These are phyloP conservation scores for Drosophila paranaensis DNA, from an alignment of 2,888 invertebrate species.

Conservation along the genomic window DNA sequence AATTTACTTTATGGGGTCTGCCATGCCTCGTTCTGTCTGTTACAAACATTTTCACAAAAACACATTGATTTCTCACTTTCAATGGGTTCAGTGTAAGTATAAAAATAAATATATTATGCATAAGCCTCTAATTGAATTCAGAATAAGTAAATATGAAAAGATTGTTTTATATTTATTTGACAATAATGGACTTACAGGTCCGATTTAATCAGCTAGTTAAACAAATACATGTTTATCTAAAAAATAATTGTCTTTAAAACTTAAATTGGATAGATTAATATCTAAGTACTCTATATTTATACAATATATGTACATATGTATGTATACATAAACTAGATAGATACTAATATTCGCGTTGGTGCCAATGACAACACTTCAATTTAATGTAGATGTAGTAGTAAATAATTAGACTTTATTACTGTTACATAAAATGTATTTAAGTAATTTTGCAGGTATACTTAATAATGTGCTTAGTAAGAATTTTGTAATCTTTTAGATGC, in stretches of 20 bases:
- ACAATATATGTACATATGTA: conserved; percentile 5
- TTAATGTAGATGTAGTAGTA: conserved; percentile 2
- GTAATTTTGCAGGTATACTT: conserved; percentile 13
- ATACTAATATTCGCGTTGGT: background rate
- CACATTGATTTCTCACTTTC: no score
- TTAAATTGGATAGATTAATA: background rate
- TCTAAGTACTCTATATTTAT: conserved; percentile 1
- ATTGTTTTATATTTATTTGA: background rate
- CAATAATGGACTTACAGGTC: background rate
- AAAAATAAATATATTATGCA: background rate
- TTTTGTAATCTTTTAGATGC: conserved; percentile 14
- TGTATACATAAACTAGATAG: background rate
- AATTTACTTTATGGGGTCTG: no score
- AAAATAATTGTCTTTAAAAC: conserved; percentile 3
- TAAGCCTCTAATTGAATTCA: background rate
- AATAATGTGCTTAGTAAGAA: conserved; percentile 9
- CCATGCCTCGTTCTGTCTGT: no score
- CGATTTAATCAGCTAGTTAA: conserved; percentile 6
- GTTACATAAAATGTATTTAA: conserved; percentile 21
- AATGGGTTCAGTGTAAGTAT: no score
- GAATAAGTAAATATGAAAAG: background rate
- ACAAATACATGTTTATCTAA: conserved; percentile 7
- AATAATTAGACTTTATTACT: conserved; percentile 2
- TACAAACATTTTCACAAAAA: no score
- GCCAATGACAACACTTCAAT: background rate